Percentiles rank a stretch among this genome's conserved stretches.
phyloP scores from a whole-genome alignment of 2,113 vertebrate genomes.

The Chloroceryle aenea region DNA sequence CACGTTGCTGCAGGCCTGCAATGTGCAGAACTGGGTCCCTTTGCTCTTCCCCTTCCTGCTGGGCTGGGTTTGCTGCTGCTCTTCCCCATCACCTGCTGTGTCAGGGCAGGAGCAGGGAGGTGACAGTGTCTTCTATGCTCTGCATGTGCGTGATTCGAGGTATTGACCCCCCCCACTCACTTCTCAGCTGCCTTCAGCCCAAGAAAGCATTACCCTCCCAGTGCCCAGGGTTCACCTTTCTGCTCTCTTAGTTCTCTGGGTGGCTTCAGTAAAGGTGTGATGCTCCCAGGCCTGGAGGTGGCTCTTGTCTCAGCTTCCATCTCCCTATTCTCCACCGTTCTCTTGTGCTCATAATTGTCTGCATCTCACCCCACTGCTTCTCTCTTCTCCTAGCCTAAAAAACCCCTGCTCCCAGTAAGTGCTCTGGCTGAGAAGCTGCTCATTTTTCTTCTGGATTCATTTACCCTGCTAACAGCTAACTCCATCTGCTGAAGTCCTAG shows the following conservation, averaged over 20 bases:
- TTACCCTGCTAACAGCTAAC: not conserved
- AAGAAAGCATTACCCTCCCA: not conserved
- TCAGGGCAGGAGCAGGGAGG: not conserved
- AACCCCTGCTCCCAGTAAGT: accelerated
- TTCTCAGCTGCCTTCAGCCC: not conserved
- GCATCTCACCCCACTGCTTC: not conserved
- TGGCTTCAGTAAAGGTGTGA: not conserved
- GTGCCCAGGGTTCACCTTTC: not conserved
- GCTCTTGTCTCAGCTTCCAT: not conserved
- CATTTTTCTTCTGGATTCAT: not conserved
- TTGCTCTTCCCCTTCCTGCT: not conserved
- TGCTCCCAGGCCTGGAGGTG: not conserved
- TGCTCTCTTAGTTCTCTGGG: accelerated
- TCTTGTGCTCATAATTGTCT: not conserved
- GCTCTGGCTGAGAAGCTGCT: not conserved
- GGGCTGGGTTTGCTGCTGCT: not conserved
- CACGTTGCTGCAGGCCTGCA: accelerated
- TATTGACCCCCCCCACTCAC: accelerated
- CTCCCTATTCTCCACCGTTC: not conserved
- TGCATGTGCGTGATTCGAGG: accelerated
- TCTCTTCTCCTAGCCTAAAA: not conserved
- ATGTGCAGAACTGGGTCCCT: not conserved
- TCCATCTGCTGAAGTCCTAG: not conserved
- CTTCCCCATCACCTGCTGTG: not conserved
- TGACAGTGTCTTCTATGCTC: accelerated